phyloP scores from a whole-genome alignment of 2,888 invertebrate genomes.

The Dasypogon diadema region DNA sequence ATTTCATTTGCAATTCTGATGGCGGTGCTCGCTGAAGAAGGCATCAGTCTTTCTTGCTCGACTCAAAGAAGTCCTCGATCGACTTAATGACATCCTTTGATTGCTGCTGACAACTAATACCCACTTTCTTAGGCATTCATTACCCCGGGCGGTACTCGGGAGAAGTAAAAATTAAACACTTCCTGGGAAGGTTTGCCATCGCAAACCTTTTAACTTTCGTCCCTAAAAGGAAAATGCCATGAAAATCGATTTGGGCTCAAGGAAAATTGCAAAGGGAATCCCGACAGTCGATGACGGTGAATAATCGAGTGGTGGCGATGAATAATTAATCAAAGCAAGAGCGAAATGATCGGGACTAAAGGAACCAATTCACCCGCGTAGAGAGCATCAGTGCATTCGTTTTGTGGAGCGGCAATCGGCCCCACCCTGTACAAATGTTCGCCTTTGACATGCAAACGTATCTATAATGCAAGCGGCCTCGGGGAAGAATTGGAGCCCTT shows the following conservation, averaged over 20 bases:
- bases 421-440: not conserved
- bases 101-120: constrained; percentile 18
- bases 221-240: constrained; percentile 13
- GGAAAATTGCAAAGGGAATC: constrained; percentile 35
- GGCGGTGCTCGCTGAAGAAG: not conserved
- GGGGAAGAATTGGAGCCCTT: not conserved
- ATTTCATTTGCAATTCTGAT: constrained; percentile 47
- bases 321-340: constrained; percentile 49
- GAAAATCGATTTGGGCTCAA: constrained; percentile 45
- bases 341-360: constrained; percentile 27
- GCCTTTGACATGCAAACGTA: constrained; percentile 36
- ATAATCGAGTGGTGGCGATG: constrained; percentile 46
- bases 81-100: constrained; percentile 37
- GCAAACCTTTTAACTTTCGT: not conserved
- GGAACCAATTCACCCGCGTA: constrained; percentile 16
- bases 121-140: constrained; percentile 6
- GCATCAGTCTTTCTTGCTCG: not conserved
- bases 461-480: constrained; percentile 23
- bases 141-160: not conserved
- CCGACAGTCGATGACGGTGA: constrained; percentile 38
- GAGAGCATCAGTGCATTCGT: constrained; percentile 26
- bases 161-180: constrained; percentile 38
- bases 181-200: constrained; percentile 2
- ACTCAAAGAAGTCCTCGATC: constrained; percentile 39
- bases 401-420: not conserved